These are phyloP conservation scores for Mirza zaza DNA, from an alignment of 2,113 vertebrate genomes.

Conservation along the genomic window DNA sequence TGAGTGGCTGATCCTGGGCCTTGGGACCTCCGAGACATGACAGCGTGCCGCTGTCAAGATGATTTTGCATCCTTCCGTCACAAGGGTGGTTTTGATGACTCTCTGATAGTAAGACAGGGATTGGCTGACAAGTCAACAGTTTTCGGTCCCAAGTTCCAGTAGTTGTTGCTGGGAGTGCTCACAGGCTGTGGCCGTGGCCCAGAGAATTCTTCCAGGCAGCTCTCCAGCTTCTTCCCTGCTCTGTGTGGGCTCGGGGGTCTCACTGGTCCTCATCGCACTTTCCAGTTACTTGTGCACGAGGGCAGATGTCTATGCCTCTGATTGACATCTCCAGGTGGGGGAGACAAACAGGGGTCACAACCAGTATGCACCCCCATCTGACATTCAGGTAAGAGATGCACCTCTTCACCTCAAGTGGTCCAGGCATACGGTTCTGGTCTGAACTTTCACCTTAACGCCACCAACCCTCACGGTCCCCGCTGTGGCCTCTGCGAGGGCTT, in stretches of 20 bases:
- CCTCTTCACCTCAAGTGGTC: neutral
- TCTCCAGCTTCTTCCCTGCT: fast-evolving
- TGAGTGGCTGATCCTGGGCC: neutral
- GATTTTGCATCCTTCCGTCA: neutral
- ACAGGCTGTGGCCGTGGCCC: fast-evolving
- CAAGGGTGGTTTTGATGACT: neutral
- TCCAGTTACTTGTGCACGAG: neutral
- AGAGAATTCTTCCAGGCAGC: no score
- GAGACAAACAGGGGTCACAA: neutral
- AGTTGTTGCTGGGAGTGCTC: fast-evolving
- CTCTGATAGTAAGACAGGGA: neutral
- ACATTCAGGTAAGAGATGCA: fast-evolving
- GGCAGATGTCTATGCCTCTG: neutral
- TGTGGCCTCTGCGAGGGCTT: no score
- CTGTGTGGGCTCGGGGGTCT: fast-evolving
- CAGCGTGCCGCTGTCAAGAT: neutral
- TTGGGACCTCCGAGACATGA: neutral
- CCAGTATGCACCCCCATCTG: fast-evolving
- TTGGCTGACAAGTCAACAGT: no score
- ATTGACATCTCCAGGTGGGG: fast-evolving
- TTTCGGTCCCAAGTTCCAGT: neutral
- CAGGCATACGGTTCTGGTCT: neutral
- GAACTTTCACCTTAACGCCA: fast-evolving
- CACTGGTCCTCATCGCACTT: neutral
- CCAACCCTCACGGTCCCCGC: no score